Conservation (phyloP, 2,113 vertebrate genomes). For the Trachemys scripta region DNA sequence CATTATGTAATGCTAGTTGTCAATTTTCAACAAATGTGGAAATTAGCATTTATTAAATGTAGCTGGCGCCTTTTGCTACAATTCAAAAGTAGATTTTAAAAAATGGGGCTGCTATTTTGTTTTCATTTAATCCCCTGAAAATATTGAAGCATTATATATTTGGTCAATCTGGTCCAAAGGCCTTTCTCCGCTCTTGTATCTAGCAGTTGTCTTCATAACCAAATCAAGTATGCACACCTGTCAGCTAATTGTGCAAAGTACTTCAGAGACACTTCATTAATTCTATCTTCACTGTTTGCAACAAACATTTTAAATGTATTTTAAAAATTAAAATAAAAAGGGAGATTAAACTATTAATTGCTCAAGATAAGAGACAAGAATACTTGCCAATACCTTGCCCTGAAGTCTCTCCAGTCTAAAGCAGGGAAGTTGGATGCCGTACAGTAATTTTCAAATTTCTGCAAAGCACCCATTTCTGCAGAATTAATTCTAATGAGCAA, state of each 20-base stretch:
- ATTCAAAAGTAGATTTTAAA: neutral
- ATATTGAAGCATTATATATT: neutral
- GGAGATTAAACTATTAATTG: neutral
- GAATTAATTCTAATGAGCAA: neutral
- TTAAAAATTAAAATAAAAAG: neutral
- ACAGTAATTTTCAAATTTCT: neutral
- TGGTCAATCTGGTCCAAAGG: neutral
- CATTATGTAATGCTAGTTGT: neutral
- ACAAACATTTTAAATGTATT: neutral
- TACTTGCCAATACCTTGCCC: neutral
- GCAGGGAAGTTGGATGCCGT: neutral
- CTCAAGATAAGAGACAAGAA: neutral
- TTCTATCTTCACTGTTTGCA: neutral
- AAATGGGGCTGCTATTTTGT: neutral
- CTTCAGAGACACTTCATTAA: neutral
- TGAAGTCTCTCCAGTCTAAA: slow-evolving; percentile 18
- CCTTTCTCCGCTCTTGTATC: neutral
- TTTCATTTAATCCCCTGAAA: neutral
- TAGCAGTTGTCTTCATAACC: neutral
- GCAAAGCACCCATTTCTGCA: neutral
- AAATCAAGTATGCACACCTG: neutral
- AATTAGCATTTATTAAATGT: neutral
- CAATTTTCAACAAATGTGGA: neutral
- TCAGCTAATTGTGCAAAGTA: neutral
- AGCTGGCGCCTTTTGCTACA: neutral